These are phyloP conservation scores for Bemisia tabaci DNA, from an alignment of 1,140 invertebrate species.

Conservation along the genomic window DNA sequence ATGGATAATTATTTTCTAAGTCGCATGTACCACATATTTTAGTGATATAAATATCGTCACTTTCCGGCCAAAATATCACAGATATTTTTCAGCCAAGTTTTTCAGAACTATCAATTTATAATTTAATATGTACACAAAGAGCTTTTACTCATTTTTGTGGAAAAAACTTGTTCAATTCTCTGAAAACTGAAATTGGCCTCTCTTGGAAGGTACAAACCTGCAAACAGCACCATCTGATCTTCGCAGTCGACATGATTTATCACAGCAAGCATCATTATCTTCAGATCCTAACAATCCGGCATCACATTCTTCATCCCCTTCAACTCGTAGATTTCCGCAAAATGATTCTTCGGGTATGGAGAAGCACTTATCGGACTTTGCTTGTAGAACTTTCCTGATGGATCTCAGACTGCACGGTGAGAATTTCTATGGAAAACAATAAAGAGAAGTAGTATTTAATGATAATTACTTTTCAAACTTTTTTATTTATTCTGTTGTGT, in stretches of 20 bases:
- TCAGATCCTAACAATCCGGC: conserved; percentile 82
- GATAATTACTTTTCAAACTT: neutral
- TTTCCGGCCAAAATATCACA: too few species aligned
- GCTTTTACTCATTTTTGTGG: too few species aligned
- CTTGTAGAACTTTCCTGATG: conserved; percentile 80
- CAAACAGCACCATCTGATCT: conserved; percentile 66
- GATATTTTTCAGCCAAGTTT: too few species aligned
- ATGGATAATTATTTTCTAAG: too few species aligned
- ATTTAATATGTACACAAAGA: too few species aligned
- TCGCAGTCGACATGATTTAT: conserved; percentile 79
- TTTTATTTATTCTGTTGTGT: too few species aligned
- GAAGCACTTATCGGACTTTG: conserved; percentile 83
- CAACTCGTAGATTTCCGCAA: conserved; percentile 83
- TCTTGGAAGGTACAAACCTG: too few species aligned
- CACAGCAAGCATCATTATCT: conserved; percentile 82
- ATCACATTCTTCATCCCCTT: conserved; percentile 89
- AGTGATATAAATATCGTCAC: too few species aligned
- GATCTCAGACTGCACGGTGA: conserved; percentile 86
- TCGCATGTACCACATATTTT: too few species aligned
- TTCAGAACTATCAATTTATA: too few species aligned
- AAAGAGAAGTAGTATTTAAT: neutral
- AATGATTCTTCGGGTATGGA: conserved; percentile 88
- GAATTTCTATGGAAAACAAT: conserved; percentile 54
- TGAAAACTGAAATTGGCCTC: too few species aligned
- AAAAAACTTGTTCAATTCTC: too few species aligned